Evolutionary conservation across 2,113 vertebrate species (phyloP).

Genomic region (Pan troglodytes): NHGRI_mPanTro3-v2.1_pri NC_072417.2:48994001-48994500

Average conservation of each 20-base stretch:
- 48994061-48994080: too few relatives aligned
- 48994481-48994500: too few relatives aligned
- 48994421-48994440: too few relatives aligned
- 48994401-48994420: too few relatives aligned
- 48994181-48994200: background rate
- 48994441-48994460: too few relatives aligned
- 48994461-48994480: too few relatives aligned
- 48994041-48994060: accelerated
- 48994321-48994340: too few relatives aligned
- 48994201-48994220: background rate
- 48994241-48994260: background rate
- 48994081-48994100: background rate
- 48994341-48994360: too few relatives aligned
- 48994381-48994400: too few relatives aligned
- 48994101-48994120: too few relatives aligned
- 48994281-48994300: background rate
- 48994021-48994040: background rate
- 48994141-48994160: background rate
- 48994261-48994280: background rate
- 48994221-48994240: background rate
- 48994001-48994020: background rate
- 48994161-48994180: background rate
- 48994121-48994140: background rate
- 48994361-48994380: too few relatives aligned
- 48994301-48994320: too few relatives aligned